Evolutionary conservation across 2,888 invertebrate genomes (phyloP).

Genomic region (Dicyrtomina minuta): DNA sequence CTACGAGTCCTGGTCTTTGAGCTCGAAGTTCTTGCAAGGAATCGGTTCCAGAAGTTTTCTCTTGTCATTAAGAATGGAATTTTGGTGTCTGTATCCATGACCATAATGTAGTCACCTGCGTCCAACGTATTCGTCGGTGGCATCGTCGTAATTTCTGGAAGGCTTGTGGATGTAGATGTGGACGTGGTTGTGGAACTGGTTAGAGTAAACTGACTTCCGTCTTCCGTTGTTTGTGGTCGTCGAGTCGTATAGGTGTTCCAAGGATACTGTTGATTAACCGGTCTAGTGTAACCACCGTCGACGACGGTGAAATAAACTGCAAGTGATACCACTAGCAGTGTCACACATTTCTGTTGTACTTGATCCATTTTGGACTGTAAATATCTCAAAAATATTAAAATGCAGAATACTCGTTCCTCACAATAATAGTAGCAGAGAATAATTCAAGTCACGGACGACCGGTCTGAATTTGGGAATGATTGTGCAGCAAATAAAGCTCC

Average conservation of each 20-base stretch:
- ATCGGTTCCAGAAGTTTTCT: not conserved
- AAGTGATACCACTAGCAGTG: not conserved
- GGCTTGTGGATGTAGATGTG: not conserved
- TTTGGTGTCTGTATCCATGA: not conserved
- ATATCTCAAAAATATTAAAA: no score
- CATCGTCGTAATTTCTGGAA: no score
- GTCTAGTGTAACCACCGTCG: conserved; percentile 1
- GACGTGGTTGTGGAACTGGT: not conserved
- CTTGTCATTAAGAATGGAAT: not conserved
- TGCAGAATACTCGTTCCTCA: no score
- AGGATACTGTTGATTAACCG: conserved; percentile 16
- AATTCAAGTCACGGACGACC: no score
- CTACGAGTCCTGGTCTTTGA: not conserved
- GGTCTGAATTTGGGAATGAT: no score
- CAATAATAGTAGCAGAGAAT: no score
- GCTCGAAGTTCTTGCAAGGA: not conserved
- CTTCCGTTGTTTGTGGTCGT: not conserved
- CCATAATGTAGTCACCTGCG: not conserved
- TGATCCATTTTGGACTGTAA: no score
- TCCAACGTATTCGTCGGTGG: not conserved
- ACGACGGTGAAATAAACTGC: not conserved
- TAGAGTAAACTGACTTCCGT: no score
- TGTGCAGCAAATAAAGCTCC: no score
- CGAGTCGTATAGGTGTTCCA: conserved; percentile 23
- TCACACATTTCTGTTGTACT: no score